Conservation (phyloP, 2,888 invertebrate genomes). For the Acleris literana region DNA sequence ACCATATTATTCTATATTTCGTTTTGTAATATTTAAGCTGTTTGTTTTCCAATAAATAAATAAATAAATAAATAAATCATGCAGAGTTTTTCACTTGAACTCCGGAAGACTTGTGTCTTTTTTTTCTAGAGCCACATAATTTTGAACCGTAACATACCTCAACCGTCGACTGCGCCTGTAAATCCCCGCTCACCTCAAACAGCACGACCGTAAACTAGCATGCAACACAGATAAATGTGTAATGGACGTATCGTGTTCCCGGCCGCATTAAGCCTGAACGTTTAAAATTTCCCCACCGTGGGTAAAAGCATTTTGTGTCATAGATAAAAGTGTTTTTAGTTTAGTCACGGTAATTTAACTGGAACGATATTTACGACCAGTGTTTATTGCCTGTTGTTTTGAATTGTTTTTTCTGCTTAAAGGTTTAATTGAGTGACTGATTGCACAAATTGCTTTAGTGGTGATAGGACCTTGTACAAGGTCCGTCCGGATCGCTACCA, state of each 20-base stretch:
- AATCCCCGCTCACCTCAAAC: slow-evolving; percentile 8
- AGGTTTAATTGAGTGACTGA: not conserved
- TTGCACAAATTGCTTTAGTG: no score
- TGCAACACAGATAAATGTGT: slow-evolving; percentile 50
- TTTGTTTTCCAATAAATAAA: no score
- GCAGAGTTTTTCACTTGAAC: no score
- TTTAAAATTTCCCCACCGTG: slow-evolving; percentile 44
- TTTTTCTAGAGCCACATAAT: no score
- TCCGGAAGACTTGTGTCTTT: no score
- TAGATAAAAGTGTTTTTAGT: slow-evolving; percentile 37
- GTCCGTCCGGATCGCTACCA: no score
- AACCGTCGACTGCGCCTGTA: not conserved
- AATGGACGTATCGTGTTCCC: slow-evolving; percentile 50
- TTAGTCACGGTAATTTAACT: slow-evolving; percentile 33
- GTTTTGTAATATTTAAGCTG: no score
- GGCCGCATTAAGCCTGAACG: slow-evolving; percentile 45
- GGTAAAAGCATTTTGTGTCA: slow-evolving; percentile 34
- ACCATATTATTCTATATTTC: no score
- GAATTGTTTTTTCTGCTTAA: slow-evolving; percentile 8
- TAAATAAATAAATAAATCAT: no score
- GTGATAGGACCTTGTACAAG: no score
- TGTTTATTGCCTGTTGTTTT: slow-evolving; percentile 9
- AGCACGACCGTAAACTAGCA: slow-evolving; percentile 37
- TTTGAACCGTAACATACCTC: no score
- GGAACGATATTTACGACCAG: slow-evolving; percentile 13